Evolutionary conservation across 1,140 invertebrate species (phyloP).

Genomic region (Aphelinus certus): DNA sequence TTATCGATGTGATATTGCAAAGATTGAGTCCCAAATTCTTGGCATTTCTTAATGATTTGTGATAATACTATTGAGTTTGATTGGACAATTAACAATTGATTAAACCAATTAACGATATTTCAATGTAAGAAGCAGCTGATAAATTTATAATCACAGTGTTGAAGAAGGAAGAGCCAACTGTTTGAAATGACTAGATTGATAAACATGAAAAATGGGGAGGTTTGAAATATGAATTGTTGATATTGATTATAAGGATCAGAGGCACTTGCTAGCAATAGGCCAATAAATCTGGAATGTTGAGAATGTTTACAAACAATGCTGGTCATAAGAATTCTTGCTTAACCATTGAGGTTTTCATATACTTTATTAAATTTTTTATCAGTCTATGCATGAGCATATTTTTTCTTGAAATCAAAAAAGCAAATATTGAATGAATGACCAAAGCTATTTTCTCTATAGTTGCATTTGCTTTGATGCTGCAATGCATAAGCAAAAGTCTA

Average conservation of each 20-base stretch:
- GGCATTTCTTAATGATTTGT: too few species aligned
- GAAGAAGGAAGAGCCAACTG: slow-evolving; percentile 7
- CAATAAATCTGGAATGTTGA: slow-evolving; percentile 6
- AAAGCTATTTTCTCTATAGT: slow-evolving; percentile 44
- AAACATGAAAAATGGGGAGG: too few species aligned
- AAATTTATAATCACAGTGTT: slow-evolving; percentile 4
- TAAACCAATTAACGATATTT: slow-evolving; percentile 26
- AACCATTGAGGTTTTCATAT: too few species aligned
- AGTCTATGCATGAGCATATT: slow-evolving; percentile 14
- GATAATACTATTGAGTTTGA: slow-evolving; percentile 32
- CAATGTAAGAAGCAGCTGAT: slow-evolving; percentile 34
- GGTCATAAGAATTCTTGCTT: slow-evolving; percentile 7
- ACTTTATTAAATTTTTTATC: background rate
- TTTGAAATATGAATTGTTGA: too few species aligned
- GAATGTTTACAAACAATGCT: slow-evolving; percentile 7
- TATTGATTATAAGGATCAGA: slow-evolving; percentile 13
- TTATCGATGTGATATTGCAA: too few species aligned
- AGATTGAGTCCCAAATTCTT: too few species aligned
- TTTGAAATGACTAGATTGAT: slow-evolving; percentile 11
- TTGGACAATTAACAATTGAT: slow-evolving; percentile 29
- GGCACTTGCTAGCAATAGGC: slow-evolving; percentile 17
- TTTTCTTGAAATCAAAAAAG: background rate
- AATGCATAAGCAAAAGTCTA: slow-evolving; percentile 44
- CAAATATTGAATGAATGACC: background rate
- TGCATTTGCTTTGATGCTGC: slow-evolving; percentile 47